Base-by-base conservation (phyloP, 2,888 invertebrate species). In the Megastigmus dorsalis region DNA sequence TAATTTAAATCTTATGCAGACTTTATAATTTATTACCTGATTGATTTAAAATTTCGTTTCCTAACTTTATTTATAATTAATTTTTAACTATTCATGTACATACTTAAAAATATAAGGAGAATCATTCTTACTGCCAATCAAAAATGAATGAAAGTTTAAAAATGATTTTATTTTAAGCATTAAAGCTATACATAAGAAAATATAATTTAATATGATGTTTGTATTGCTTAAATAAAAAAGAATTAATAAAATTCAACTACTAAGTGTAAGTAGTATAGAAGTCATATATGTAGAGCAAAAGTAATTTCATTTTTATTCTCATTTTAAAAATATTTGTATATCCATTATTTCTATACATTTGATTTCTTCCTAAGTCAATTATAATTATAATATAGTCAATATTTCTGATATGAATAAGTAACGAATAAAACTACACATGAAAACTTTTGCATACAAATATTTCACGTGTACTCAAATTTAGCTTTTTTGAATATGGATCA, bases 41-140 rank as follows among this genome's bases (percentile, higher is more conserved):
- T 18, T 33, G 38, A 6, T 45, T 30, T 4, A 18, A 33, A 36
- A 26, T 20, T 41, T 15, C 13, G 15, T 36, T 63, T 26, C n/a
- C n/a, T n/a, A n/a, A n/a, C n/a, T n/a, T 28, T 15, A 26, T 33
- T n/a, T 26, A n/a, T n/a, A 26, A 3, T 26, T 18, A 13, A n/a
- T 62, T 48, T 33, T n/a, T 33, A 6, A 10, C 15, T 63, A 63
- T 36, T 23, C 13, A 38, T 52, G 65, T 10, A 38, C 28, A 20
- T 43, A 18, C n/a, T 57, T 57, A 28, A 50, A n/a, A 28, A 59
- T 59, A 48, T 68, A 48, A 57, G 23, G 10, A n/a, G 41, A 50
- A 36, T 55, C 38, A 67, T 67, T 73, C 26, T 54, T 54, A 73
- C 73, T 67, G 73, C 67, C 73, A 62, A 55, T 66, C 66, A 67